These are phyloP conservation scores for Anhinga rufa DNA, from an alignment of 2,113 vertebrate species.

Conservation along the genomic window DNA sequence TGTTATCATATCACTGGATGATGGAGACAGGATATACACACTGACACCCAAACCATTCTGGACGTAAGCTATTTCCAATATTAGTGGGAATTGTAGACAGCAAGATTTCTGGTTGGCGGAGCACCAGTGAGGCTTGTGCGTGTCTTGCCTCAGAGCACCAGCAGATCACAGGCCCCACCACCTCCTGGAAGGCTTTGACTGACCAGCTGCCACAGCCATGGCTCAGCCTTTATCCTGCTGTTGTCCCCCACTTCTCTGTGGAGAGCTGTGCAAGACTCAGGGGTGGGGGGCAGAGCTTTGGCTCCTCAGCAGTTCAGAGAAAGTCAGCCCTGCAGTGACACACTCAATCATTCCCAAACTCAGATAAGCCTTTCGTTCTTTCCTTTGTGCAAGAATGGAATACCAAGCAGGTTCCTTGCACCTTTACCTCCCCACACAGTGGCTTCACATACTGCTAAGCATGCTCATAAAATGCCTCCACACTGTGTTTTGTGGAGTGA, in stretches of 20 bases:
- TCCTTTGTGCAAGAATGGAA: background rate
- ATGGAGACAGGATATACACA: background rate
- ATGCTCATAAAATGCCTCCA: background rate
- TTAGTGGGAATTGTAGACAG: background rate
- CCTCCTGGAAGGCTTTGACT: background rate
- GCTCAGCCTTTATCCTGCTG: background rate
- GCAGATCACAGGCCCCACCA: background rate
- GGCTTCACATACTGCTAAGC: background rate
- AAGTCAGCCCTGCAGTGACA: background rate
- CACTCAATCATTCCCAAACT: background rate
- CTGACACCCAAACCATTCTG: background rate
- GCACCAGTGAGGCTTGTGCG: background rate
- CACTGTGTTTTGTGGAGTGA: background rate
- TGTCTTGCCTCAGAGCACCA: background rate
- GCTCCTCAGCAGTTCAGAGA: background rate
- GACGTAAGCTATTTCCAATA: background rate
- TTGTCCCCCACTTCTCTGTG: background rate
- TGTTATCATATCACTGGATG: background rate
- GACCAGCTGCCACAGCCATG: background rate
- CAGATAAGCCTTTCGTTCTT: background rate
- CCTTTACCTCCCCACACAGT: background rate
- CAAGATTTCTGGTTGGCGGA: background rate
- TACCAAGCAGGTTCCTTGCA: background rate
- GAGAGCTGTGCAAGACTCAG: background rate
- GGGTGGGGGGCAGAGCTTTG: background rate